Evolutionary conservation across 2,888 invertebrate genomes (phyloP).

Genomic region (Theodoxus fluviatilis): DNA sequence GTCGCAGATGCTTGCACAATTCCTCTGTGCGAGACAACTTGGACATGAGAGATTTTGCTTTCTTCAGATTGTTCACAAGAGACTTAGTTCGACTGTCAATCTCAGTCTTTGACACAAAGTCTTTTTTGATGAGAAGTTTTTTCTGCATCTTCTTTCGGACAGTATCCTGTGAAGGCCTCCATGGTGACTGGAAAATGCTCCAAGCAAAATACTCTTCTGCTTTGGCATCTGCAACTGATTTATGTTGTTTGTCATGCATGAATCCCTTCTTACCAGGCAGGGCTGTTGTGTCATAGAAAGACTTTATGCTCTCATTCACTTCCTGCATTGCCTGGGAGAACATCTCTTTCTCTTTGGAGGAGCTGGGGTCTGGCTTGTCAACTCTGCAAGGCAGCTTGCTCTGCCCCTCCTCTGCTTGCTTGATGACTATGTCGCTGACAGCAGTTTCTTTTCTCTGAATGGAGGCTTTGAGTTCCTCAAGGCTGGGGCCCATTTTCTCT

Average conservation of each 20-base stretch:
- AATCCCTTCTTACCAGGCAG: background rate
- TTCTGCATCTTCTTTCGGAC: constrained; percentile 28
- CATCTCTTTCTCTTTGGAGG: too few relatives aligned
- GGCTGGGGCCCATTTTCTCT: too few relatives aligned
- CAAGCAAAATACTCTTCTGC: constrained; percentile 23
- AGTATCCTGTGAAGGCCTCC: constrained; percentile 23
- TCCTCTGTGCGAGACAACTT: constrained; percentile 74
- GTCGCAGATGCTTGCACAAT: constrained; percentile 76
- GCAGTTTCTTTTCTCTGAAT: background rate
- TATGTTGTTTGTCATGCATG: background rate
- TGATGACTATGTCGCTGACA: background rate
- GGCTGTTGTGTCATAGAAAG: constrained; percentile 34
- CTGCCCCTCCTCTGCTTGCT: background rate
- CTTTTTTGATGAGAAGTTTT: constrained; percentile 38
- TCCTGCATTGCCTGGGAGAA: constrained; percentile 35
- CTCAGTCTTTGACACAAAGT: constrained; percentile 41
- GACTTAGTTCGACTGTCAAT: constrained; percentile 46
- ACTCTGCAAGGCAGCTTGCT: background rate
- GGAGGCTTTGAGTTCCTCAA: too few relatives aligned
- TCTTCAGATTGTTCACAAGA: constrained; percentile 42
- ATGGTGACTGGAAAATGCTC: constrained; percentile 16
- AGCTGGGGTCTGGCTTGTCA: too few relatives aligned
- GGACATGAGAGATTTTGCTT: constrained; percentile 65
- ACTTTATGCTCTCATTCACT: constrained; percentile 37
- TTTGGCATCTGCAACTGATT: background rate